Evolutionary conservation across 2,888 invertebrate genomes (phyloP).

Genomic region (Lepidochitona cinerea): DNA sequence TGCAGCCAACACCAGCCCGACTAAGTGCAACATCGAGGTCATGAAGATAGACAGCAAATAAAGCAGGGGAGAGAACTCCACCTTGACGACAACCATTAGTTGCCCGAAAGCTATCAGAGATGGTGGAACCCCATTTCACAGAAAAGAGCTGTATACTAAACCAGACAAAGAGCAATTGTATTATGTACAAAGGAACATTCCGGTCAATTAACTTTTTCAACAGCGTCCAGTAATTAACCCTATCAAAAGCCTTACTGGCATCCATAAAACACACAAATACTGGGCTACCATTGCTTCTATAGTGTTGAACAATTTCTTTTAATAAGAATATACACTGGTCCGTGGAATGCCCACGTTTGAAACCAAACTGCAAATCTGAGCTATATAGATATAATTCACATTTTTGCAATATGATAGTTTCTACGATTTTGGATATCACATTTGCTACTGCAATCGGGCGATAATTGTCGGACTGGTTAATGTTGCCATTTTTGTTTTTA

Average conservation of each 20-base stretch:
- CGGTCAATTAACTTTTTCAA: background rate
- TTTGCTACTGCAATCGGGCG: no score
- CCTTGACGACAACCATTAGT: background rate
- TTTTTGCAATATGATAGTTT: conserved; percentile 1
- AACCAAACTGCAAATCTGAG: conserved; percentile 2
- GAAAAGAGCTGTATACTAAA: background rate
- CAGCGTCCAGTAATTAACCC: background rate
- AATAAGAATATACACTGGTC: background rate
- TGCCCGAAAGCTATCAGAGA: background rate
- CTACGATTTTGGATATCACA: background rate
- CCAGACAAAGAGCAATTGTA: background rate
- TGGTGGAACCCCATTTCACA: background rate
- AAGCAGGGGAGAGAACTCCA: background rate
- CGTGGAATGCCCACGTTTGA: background rate
- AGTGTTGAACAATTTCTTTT: background rate
- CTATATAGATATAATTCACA: background rate
- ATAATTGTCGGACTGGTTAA: no score
- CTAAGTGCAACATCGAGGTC: background rate
- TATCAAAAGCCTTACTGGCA: conserved; percentile 11
- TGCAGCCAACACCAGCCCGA: background rate
- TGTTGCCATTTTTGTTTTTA: background rate
- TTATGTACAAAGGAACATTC: background rate
- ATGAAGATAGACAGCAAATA: conserved; percentile 2
- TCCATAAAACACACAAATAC: background rate
- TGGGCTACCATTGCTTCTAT: background rate